Percentiles rank a stretch among this genome's conserved stretches.
phyloP scores from a whole-genome alignment of 2,888 invertebrate genomes.

The Catotricha subobsoleta region DNA sequence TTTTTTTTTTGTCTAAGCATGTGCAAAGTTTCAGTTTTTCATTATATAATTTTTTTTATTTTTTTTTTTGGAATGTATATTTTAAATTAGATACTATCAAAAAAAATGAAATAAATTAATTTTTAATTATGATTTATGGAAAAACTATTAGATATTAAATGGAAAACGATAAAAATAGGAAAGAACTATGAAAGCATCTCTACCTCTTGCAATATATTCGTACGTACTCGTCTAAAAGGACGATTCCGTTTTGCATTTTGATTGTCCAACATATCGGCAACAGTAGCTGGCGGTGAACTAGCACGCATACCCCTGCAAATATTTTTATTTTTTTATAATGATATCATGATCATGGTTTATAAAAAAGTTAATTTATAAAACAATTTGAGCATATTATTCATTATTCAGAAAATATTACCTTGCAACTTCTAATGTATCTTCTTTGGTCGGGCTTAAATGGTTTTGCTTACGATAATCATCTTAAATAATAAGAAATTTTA shows the following conservation, averaged over 20 bases:
- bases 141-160: too few species aligned
- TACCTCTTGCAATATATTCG: conserved; percentile 16
- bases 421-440: conserved; percentile 91
- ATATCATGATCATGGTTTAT: not conserved
- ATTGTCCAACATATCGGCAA: conserved; percentile 71
- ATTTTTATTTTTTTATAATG: too few species aligned
- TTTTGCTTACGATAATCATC: conserved; percentile 44
- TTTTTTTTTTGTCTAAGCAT: too few species aligned
- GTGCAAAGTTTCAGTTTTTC: too few species aligned
- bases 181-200: conserved; percentile 13
- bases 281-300: conserved; percentile 86
- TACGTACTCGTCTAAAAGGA: conserved; percentile 44
- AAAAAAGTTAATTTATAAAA: not conserved
- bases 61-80: too few species aligned
- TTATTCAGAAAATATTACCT: too few species aligned
- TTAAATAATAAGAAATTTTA: conserved; percentile 6
- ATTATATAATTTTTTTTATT: too few species aligned
- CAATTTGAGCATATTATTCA: not conserved
- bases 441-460: conserved; percentile 57
- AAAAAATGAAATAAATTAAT: too few species aligned
- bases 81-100: too few species aligned
- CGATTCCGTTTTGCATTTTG: conserved; percentile 62
- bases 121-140: too few species aligned
- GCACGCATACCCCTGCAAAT: conserved; percentile 86
- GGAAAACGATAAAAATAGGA: not conserved